Base-by-base conservation (phyloP, 2,113 vertebrate genomes). In the Ammodytes marinus region DNA sequence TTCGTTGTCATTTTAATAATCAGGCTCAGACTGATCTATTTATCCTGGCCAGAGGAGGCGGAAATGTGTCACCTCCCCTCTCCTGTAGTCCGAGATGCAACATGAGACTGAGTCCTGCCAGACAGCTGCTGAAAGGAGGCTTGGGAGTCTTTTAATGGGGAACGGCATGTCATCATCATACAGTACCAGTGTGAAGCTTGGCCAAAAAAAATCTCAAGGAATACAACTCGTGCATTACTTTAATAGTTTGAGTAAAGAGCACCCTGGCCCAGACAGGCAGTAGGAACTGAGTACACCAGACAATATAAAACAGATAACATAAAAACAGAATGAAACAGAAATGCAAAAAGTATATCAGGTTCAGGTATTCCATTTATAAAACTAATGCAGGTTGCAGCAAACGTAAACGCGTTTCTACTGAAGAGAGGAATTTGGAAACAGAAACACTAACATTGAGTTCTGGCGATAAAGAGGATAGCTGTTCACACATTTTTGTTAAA, bases 21-120 rank as follows among this genome's bases (percentile, higher is more conserved):
- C 39, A 45, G 35, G 3, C 27, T 42, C 45, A 75, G 46, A 74
- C 53, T 1, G 27, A 27, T 17, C 5, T 49, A 3, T 6, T 74
- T 70, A 54, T 74, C 35, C 58, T 86, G 66, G 35, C 61, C 43
- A 40, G 13, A 35, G 40, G 42, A 15, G 37, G 19, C n/a, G 74
- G 11, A 63, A 46, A 53, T 39, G 8, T 13, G 37, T 27, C 27
- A 27, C 53, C 3, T 9, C 19, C 53, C 10, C 15, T 63, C 8
- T 12, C 55, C n/a, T 3, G 12, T 2, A 14, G 47, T 15, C 4
- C 54, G 49, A 63, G 9, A 63, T 39, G 27, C 19, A 63, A 59
- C 46, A 72, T 43, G 68, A 71, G 59, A 50, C 17, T 5, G 10
- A 14, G 27, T 46, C 35, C 27, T 69, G 55, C 7, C 42, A 11